Evolutionary conservation across 2,113 vertebrate species (phyloP).

Genomic region (Oreochromis aureus): DNA sequence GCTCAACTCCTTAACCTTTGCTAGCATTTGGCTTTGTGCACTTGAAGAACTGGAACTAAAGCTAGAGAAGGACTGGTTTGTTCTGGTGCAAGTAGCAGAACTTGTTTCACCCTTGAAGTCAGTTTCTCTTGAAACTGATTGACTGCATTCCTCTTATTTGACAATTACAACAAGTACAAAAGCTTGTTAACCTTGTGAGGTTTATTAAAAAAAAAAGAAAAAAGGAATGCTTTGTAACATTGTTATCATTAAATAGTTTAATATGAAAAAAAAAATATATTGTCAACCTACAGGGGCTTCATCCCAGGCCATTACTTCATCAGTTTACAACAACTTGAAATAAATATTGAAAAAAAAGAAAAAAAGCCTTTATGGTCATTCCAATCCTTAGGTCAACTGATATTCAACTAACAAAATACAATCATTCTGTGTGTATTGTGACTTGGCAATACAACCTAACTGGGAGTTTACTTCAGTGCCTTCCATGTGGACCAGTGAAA

Average conservation of each 20-base stretch:
- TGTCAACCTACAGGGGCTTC: not conserved
- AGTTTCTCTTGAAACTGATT: conserved; percentile 11
- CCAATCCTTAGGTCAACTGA: conserved; percentile 3
- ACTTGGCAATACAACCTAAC: not conserved
- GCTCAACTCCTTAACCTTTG: not conserved
- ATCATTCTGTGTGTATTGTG: not conserved
- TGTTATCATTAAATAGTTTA: not conserved
- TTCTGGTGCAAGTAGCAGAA: not conserved
- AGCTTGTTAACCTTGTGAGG: not conserved
- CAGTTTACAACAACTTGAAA: conserved; percentile 10
- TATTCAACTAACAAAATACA: not conserved
- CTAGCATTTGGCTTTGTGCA: not conserved
- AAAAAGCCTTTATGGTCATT: not conserved
- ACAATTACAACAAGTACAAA: not conserved
- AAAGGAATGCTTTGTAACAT: not conserved
- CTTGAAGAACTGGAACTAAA: not conserved
- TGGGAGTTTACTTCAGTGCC: not conserved
- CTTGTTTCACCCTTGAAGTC: not conserved
- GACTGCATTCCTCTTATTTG: not conserved
- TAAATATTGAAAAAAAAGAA: conserved; percentile 20
- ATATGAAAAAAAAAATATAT: not conserved
- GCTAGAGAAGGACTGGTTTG: not conserved
- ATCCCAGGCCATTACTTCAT: not conserved
- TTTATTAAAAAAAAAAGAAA: conserved; percentile 5
- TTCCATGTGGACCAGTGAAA: not conserved